Evolutionary conservation across 1,140 invertebrate genomes (phyloP), one percentile per base, ranked within the genome.

Genomic region (Drosophila burlai): DNA sequence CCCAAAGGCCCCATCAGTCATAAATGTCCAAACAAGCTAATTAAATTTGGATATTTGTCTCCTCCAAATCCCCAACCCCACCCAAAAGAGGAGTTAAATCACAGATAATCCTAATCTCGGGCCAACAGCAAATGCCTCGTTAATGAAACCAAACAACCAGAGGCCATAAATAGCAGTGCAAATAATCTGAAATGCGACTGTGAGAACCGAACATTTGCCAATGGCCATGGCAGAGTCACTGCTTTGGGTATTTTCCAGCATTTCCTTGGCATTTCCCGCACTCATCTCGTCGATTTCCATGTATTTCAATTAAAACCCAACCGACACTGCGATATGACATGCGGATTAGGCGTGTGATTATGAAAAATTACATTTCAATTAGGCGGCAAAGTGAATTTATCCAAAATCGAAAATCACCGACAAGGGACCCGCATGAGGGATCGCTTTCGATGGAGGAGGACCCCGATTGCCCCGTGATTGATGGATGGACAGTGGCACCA

Each of bases 291-390:
- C 36, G 68, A 72, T 45, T 63, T 46, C 13, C 54, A 73, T 73
- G 69, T 73, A 43, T 73, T 61, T 73, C 38, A 73, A 74, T 74
- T 74, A 74, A 73, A 47, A 13, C 9, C 34, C 15, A 38, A n/a
- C 54, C 59, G 40, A 43, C 24, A 61, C 11, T 46, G 24, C 24
- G 45, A 62, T 58, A 47, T 79, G 65, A 79, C 59, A 78, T 71
- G 74, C 54, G 75, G 52, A 63, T 79, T 64, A 59, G 50, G 59
- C 47, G 50, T 62, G 73, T 78, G 67, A 78, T 82, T 78, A 75
- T 82, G 79, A 82, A 85, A 81, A 81, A 86, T 79, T 71, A 67
- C 65, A 86, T 79, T 85, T 79, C 45, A 79, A 85, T 82, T 54
- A 57, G 50, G 31, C 16, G 42, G 47, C 47, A 66, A 60, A 76